Conservation (phyloP, 2,113 vertebrate species). For the Grallaria varia region DNA sequence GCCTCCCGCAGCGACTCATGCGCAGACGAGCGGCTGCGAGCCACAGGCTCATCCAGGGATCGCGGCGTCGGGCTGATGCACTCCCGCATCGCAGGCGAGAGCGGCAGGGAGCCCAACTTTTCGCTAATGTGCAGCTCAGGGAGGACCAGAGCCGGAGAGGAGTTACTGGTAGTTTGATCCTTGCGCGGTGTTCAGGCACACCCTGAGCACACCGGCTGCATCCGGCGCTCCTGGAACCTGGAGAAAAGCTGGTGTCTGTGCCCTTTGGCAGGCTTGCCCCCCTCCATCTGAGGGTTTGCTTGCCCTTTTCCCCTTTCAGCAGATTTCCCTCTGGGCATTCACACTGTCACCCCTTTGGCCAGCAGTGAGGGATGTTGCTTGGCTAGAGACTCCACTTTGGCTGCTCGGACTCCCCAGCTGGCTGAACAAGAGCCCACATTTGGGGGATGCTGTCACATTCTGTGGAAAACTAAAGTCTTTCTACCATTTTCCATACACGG, state of each 20-base stretch:
- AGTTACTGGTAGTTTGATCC: not conserved
- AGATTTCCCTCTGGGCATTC: not conserved
- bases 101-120: conserved; percentile 2
- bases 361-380: not conserved
- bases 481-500: not conserved
- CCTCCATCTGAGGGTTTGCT: not conserved
- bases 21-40: not conserved
- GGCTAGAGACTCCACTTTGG: not conserved
- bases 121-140: not conserved
- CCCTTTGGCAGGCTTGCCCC: not conserved
- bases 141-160: not conserved
- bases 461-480: not conserved
- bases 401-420: not conserved
- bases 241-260: rapidly evolving
- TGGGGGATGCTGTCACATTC: not conserved
- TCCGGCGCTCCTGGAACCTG: not conserved
- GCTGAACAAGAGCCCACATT: not conserved
- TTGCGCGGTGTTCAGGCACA: not conserved
- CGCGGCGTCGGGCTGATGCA: not conserved
- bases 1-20: conserved; percentile 17
- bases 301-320: not conserved
- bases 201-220: rapidly evolving
- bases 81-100: not conserved
- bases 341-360: not conserved
- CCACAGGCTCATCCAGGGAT: not conserved